A percentile compares a stretch with the other conserved stretches of the same genome.
These are phyloP conservation scores for Choreutis nemorana DNA, from an alignment of 2,888 invertebrate species.

Conservation along the genomic window DNA sequence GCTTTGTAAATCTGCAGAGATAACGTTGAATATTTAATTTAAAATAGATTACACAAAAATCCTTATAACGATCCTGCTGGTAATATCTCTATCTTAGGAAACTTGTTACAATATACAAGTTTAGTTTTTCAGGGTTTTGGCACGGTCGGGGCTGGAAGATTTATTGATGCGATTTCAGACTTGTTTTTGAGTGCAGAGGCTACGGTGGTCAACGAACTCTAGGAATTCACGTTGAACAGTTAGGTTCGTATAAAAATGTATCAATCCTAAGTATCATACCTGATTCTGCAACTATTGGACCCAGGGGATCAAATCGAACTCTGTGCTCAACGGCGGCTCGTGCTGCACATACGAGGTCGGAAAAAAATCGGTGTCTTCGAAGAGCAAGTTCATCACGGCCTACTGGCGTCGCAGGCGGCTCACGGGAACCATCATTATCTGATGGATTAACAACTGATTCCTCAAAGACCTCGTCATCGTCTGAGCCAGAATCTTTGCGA, in stretches of 20 bases:
- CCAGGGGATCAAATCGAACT: slow-evolving; percentile 78
- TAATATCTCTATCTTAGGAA: no score
- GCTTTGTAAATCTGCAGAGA: no score
- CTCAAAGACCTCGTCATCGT: slow-evolving; percentile 72
- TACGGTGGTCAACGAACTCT: no score
- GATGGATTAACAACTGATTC: slow-evolving; percentile 28
- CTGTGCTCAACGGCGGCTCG: slow-evolving; percentile 77
- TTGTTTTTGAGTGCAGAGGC: no score
- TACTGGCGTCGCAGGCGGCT: slow-evolving; percentile 79
- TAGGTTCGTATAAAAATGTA: not conserved
- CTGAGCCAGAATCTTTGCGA: slow-evolving; percentile 31
- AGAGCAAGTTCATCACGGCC: slow-evolving; percentile 81
- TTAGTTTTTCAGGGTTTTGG: no score
- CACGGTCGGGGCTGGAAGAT: not conserved
- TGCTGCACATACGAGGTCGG: slow-evolving; percentile 77
- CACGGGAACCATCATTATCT: slow-evolving; percentile 61
- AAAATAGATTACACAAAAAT: no score
- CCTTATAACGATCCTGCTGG: no score
- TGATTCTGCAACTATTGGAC: slow-evolving; percentile 69
- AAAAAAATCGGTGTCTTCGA: slow-evolving; percentile 79
- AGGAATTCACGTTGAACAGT: no score
- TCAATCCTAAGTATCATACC: no score
- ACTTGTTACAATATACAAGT: no score
- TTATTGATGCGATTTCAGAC: no score
- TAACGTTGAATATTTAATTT: no score